A percentile compares a stretch with the other conserved stretches of the same genome.
These are phyloP conservation scores for Pollenia amentaria DNA, from an alignment of 2,888 invertebrate genomes.

Conservation along the genomic window DNA sequence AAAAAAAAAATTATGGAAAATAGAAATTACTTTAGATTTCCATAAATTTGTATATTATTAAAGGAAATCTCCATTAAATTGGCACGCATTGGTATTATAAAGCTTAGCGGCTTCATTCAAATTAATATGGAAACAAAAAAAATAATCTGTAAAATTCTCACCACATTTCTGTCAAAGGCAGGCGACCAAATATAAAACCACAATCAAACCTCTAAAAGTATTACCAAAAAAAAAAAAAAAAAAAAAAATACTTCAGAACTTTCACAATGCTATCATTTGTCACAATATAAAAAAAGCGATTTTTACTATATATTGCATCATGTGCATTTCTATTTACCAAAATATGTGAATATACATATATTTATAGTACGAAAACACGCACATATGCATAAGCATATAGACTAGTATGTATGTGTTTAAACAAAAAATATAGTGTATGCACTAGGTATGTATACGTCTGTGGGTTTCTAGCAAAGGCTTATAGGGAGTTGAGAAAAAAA, in stretches of 20 bases:
- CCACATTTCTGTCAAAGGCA: constrained; percentile 69
- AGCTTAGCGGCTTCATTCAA: constrained; percentile 21
- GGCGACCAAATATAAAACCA: constrained; percentile 64
- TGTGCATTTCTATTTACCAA: constrained; percentile 63
- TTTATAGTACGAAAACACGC: not conserved
- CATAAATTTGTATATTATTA: constrained; percentile 9
- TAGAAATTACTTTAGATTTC: constrained; percentile 10
- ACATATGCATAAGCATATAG: constrained; percentile 8
- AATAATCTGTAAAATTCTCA: constrained; percentile 49
- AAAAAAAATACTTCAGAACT: constrained; percentile 1
- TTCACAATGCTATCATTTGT: constrained; percentile 59
- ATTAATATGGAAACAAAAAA: not conserved
- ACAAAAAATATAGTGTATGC: not conserved
- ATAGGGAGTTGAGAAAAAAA: constrained; percentile 33
- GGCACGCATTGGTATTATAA: constrained; percentile 35
- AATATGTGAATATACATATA: constrained; percentile 29
- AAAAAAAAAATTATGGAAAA: not conserved
- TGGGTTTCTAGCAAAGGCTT: constrained; percentile 28
- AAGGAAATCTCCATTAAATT: constrained; percentile 48
- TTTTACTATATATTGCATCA: constrained; percentile 59
- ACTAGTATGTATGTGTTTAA: constrained; percentile 14
- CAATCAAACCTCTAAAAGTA: constrained; percentile 68
- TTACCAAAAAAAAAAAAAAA: constrained; percentile 50
- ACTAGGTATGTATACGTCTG: not conserved
- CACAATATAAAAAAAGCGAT: constrained; percentile 43